phyloP scores from a whole-genome alignment of 2,113 vertebrate genomes.

The Ramphastos sulfuratus region DNA sequence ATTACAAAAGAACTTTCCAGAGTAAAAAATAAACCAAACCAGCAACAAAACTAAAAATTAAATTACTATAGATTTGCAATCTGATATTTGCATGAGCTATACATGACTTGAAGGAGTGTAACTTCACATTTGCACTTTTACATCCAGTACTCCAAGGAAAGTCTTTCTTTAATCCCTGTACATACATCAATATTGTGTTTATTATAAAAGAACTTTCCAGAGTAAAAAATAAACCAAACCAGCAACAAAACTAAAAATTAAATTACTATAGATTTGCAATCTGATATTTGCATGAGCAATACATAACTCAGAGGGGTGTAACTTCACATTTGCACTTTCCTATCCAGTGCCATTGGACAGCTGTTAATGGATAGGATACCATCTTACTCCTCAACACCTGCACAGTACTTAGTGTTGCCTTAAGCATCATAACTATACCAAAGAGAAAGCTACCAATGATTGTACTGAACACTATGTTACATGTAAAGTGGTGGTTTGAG shows the following conservation, averaged over 20 bases:
- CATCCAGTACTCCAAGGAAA: neutral
- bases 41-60: too few relatives aligned
- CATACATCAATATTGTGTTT: neutral
- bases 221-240: neutral
- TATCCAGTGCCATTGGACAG: neutral
- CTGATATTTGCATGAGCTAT: too few relatives aligned
- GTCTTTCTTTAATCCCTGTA: neutral
- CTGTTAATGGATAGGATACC: neutral
- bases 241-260: neutral
- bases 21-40: too few relatives aligned
- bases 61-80: too few relatives aligned
- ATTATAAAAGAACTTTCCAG: neutral
- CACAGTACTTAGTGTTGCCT: neutral
- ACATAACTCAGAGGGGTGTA: neutral
- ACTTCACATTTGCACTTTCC: neutral
- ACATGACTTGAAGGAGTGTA: too few relatives aligned
- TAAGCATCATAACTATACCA: fast-evolving
- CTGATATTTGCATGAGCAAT: neutral
- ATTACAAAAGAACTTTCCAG: too few relatives aligned
- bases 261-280: neutral
- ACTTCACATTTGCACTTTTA: too few relatives aligned
- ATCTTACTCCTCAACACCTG: neutral
- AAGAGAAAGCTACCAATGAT: neutral
- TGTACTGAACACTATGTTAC: neutral
- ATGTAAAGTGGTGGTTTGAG: too few relatives aligned